These are phyloP conservation scores for Rotaria sp. DNA, from an alignment of 2,888 invertebrate species.

Conservation along the genomic window DNA sequence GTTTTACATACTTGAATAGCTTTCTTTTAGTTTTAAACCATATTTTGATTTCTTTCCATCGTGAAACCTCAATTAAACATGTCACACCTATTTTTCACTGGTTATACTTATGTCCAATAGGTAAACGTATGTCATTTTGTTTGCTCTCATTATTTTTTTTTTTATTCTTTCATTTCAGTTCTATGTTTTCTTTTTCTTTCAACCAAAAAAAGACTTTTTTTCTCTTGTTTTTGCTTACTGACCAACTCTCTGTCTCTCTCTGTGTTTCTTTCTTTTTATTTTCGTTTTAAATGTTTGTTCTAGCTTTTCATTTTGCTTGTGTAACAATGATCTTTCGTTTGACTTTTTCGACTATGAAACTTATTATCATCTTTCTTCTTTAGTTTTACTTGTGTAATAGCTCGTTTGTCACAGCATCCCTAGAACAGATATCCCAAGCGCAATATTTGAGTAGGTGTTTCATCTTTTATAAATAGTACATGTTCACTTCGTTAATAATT, in stretches of 20 bases:
- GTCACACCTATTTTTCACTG: neutral
- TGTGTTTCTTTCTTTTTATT: neutral
- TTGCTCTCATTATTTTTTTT: neutral
- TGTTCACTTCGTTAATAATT: neutral
- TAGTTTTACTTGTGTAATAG: neutral
- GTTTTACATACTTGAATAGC: too few relatives aligned
- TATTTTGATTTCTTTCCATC: neutral
- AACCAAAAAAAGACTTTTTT: too few relatives aligned
- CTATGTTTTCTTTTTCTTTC: neutral
- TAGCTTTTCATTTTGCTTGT: neutral
- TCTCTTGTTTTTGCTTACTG: neutral
- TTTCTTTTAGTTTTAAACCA: neutral
- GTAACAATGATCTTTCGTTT: neutral
- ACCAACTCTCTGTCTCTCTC: neutral
- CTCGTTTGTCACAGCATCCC: too few relatives aligned
- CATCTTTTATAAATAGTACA: neutral
- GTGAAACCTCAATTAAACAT: neutral
- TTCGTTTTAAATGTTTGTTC: neutral
- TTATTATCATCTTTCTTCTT: too few relatives aligned
- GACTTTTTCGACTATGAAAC: neutral
- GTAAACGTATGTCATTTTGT: neutral
- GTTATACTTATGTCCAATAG: neutral
- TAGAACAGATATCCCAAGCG: neutral
- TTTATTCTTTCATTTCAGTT: neutral
- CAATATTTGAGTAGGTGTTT: neutral